Evolutionary conservation across 2,113 vertebrate genomes (phyloP), one percentile per base, ranked within the genome.

Genomic region (Oncorhynchus mykiss): DNA sequence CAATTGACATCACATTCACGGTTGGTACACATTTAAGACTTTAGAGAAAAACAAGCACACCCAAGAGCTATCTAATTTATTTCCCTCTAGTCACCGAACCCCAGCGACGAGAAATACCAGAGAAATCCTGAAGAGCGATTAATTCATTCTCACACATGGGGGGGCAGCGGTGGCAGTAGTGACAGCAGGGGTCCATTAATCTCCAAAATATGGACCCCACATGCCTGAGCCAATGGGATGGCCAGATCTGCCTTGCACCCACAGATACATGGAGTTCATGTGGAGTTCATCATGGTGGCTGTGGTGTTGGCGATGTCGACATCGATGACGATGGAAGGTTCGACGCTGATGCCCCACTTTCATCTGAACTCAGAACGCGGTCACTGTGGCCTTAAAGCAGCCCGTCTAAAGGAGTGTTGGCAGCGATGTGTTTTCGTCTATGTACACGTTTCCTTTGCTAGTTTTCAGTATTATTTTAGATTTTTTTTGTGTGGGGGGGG

Each of bases 241-340:
- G 67, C 71, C 5, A 0, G 74, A 77, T 82, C 79, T 79, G 76
- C 80, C 69, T 72, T 20, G 76, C 86, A 87, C 84, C 75, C 84
- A 83, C 80, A 85, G 84, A 87, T 80, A 82, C 86, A 72, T 65
- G 68, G 65, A 59, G 91, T 87, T 92, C 90, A 90, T 51, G 24
- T 1, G 66, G 73, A 91, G 91, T 90, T 91, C 89, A 92, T 51
- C 69, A 88, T 90, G 87, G 87, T 76, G n/a, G 82, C 85, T 49
- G 66, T 39, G 27, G 45, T 2, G 24, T 64, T 48, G 67, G 81
- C 14, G 75, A 73, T 16, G 76, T 69, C 67, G 39, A 11, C 57
- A 2, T 16, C 8, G 73, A 34, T 39, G 51, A 51, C 72, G 5
- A 14, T 62, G 76, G 39, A 45, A 39, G 34, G 76, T 73, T 14